Conservation (phyloP, 2,888 invertebrate genomes). For the Theretra japonica region DNA sequence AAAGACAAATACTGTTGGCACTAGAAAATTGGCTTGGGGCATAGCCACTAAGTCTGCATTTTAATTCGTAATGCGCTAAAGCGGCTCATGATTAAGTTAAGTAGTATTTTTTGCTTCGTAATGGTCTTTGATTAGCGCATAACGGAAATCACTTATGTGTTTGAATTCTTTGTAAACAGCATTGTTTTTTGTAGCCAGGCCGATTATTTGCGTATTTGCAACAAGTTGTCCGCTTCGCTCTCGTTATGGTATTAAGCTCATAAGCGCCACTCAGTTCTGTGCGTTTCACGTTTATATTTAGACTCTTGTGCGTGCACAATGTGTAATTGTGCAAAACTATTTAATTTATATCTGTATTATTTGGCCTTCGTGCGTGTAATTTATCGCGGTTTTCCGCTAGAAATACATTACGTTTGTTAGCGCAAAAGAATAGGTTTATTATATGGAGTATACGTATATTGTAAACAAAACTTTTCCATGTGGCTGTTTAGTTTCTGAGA, state of each 20-base stretch:
- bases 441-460: conserved; percentile 23
- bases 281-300: conserved; percentile 13
- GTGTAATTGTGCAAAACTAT: conserved; percentile 42
- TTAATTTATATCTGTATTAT: conserved; percentile 50
- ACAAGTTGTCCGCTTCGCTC: too few relatives aligned
- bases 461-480: conserved; percentile 13
- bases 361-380: conserved; percentile 56
- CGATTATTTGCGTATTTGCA: background rate
- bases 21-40: too few relatives aligned
- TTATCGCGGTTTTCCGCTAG: conserved; percentile 52
- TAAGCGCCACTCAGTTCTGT: background rate
- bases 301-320: conserved; percentile 30
- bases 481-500: conserved; percentile 34
- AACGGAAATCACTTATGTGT: background rate
- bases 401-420: conserved; percentile 51
- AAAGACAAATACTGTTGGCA: too few relatives aligned
- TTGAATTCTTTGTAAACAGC: background rate
- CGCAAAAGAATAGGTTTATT: conserved; percentile 29
- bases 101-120: too few relatives aligned
- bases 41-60: too few relatives aligned
- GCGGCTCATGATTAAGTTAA: too few relatives aligned
- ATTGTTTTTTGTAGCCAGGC: background rate
- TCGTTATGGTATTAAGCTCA: background rate
- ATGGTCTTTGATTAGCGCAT: background rate
- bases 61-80: too few relatives aligned